Conservation (phyloP, 2,113 vertebrate genomes). For the Nipponia nippon region DNA sequence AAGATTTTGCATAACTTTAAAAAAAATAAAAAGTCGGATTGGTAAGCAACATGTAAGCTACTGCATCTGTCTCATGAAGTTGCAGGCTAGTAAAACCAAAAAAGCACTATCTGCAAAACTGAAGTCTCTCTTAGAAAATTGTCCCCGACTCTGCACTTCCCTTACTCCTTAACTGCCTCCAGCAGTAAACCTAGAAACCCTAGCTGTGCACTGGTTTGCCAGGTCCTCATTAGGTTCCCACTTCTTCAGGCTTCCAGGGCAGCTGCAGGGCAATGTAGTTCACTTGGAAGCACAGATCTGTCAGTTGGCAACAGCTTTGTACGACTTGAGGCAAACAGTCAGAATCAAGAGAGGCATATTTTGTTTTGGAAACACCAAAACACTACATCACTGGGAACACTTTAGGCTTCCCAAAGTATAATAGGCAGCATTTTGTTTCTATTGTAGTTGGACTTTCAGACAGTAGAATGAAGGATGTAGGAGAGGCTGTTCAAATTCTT, state of each 20-base stretch:
- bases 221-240: background rate
- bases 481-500: background rate
- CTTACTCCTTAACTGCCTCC: background rate
- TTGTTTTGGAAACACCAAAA: background rate
- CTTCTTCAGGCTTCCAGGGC: background rate
- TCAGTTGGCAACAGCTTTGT: background rate
- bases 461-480: background rate
- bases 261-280: background rate
- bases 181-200: background rate
- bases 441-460: background rate
- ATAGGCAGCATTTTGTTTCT: background rate
- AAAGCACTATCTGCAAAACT: background rate
- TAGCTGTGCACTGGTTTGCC: background rate
- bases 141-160: background rate
- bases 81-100: background rate
- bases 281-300: background rate
- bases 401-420: background rate
- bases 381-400: background rate
- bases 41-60: background rate
- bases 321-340: background rate
- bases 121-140: background rate
- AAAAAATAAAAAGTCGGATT: background rate
- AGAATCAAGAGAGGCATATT: background rate
- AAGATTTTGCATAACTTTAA: background rate
- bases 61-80: background rate